Percentiles rank a stretch among this genome's conserved stretches.
These are phyloP conservation scores for Scaptomyza polygonia DNA, from an alignment of 2,888 invertebrate species.

Conservation along the genomic window DNA sequence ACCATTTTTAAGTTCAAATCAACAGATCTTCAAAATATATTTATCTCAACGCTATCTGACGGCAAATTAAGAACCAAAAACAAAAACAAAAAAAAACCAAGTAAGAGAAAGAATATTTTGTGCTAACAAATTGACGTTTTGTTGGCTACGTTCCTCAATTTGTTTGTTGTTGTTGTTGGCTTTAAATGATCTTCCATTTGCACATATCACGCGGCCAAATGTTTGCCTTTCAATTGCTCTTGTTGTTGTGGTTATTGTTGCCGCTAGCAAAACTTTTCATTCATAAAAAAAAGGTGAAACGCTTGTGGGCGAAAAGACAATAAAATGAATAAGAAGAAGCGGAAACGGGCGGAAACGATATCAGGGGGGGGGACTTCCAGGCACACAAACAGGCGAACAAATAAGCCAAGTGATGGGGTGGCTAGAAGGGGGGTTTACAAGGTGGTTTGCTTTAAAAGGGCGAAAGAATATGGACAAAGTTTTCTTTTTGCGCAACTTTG, in stretches of 20 bases:
- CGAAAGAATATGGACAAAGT: conserved; percentile 42
- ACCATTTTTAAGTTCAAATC: not conserved
- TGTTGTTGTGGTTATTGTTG: conserved; percentile 33
- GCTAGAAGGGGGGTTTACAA: not conserved
- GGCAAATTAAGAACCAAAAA: conserved; percentile 1
- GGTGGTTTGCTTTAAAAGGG: not conserved
- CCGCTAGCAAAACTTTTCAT: conserved; percentile 63
- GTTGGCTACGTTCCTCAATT: conserved; percentile 19
- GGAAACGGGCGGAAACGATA: conserved; percentile 34
- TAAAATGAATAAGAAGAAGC: conserved; percentile 47
- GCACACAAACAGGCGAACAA: conserved; percentile 72
- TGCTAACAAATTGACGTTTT: conserved; percentile 51
- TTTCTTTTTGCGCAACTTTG: conserved; percentile 47
- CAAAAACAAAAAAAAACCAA: not conserved
- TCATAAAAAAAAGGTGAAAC: conserved; percentile 74
- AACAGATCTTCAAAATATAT: not conserved
- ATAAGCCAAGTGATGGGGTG: not conserved
- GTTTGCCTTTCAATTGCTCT: conserved; percentile 37
- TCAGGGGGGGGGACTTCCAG: conserved; percentile 12
- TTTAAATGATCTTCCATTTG: conserved; percentile 79
- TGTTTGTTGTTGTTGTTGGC: conserved; percentile 35
- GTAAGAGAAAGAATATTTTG: conserved; percentile 1
- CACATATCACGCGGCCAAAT: conserved; percentile 71
- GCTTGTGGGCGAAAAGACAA: conserved; percentile 74
- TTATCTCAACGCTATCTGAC: not conserved